Base-by-base conservation (phyloP, 2,888 invertebrate species). In the Enoplolaimus lenunculus region DNA sequence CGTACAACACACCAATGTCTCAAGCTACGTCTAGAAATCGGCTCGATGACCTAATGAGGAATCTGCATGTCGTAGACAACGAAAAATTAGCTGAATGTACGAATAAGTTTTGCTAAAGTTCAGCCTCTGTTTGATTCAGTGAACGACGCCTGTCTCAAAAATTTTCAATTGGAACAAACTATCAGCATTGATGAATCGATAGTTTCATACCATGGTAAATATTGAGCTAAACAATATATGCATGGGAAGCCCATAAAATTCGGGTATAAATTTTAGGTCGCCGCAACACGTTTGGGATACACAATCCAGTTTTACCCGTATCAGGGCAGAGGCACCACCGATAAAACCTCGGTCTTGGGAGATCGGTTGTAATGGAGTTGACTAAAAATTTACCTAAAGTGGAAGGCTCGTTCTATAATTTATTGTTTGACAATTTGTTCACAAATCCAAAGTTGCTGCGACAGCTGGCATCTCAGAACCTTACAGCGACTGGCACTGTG, bases 131-230 rank as follows among this genome's bases (percentile, higher is more conserved):
- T 45, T 45, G 45, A 45, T 45, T 45, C 45, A 45, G 45, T 45
- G 45, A 45, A 45, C 45, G 45, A 45, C 45, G 45, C 45, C 45
- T 45, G 45, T 45, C 45, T 45, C 45, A 45, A 45, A 45, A 45
- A 45, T 45, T 45, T 45, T 45, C 7, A 13, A 45, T 45, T 45
- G 45, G 45, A 45, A 45, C 45, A 45, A 45, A 45, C 45, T 45
- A 21, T 45, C 45, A 45, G 45, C 45, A 45, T 45, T 21, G 45
- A 45, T 45, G 45, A 45, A 21, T 45, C 45, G 7, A 45, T 45
- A 21, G 45, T 45, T 45, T 21, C 45, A 45, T 45, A 45, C 45
- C 21, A 45, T 21, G 45, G 45, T 45, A 45, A 45, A 45, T 21
- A 45, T 45, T 7, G 45, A 45, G 45, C 45, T 21, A 45, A 45